Evolutionary conservation across 2,888 invertebrate genomes (phyloP), one percentile per base, ranked within the genome.

Genomic region (Drosophila incognita): DNA sequence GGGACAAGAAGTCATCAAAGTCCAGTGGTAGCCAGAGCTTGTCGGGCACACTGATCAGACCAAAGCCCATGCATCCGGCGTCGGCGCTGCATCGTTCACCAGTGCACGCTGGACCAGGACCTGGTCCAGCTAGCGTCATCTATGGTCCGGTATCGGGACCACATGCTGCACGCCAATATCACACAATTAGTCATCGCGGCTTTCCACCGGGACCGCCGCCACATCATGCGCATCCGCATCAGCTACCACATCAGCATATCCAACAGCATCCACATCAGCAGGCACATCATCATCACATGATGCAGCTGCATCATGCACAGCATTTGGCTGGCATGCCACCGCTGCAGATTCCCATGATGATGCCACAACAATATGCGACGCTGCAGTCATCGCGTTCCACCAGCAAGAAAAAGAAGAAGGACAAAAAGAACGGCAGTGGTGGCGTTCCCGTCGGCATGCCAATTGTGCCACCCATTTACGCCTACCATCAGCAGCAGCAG

Each of bases 321-420:
- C 91, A 90, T 67, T 75, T 92, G 79, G 89, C 40, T 1, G 87
- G 90, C 33, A 92, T 94, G 51, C 93, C 94, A 61, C 91, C 94
- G 56, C 87, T 92, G 79, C 93, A 92, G 68, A 85, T 93, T 69
- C 93, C 94, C 64, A 93, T 95, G 35, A 93, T 94, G 84, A 83
- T 95, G 83, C 93, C 94, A 1, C 95, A 95, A 76, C 95, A 95
- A 81, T 95, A 95, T 85, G 95, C 95, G 6, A 95, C 95, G 0
- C 93, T 96, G 66, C 95, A 95, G 83, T 94, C 95, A 7, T 94
- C 95, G 3, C 95, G 95, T 74, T 94, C 94, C 42, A 94, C 95
- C 4, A 95, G 95, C 83, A 94, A 94, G 76, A 87, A 87, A 73
- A 94, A 93, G 82, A 94, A 94, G 82, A 93, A 93, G 78, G 93